phyloP scores from a whole-genome alignment of 2,888 invertebrate genomes.

The Hylaea fasciaria region DNA sequence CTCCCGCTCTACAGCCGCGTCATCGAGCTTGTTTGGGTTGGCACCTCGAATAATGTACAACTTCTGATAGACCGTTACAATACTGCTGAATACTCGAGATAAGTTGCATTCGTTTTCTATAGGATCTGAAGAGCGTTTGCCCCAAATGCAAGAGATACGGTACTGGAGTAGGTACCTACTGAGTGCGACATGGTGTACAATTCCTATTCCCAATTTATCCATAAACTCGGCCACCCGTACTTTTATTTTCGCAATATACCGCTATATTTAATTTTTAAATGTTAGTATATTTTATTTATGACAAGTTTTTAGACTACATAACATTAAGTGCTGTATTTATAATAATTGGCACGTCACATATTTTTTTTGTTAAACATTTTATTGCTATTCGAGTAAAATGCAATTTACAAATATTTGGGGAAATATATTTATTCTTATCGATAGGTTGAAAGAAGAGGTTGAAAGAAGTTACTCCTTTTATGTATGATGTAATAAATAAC shows the following conservation, averaged over 20 bases:
- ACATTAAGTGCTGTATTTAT: not conserved
- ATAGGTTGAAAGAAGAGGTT: too few relatives aligned
- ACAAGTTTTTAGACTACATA: constrained; percentile 1
- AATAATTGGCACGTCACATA: not conserved
- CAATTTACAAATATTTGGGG: constrained; percentile 5
- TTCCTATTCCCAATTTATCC: not conserved
- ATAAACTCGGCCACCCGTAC: constrained; percentile 1
- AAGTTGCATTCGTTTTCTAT: not conserved
- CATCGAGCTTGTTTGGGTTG: not conserved
- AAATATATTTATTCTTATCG: constrained; percentile 22
- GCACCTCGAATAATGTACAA: not conserved
- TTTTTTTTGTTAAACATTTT: not conserved
- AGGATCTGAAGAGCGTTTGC: constrained; percentile 9
- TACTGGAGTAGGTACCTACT: too few relatives aligned
- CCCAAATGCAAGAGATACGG: constrained; percentile 11
- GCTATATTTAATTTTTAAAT: not conserved
- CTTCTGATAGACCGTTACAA: not conserved
- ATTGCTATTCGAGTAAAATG: not conserved
- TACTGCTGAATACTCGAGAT: not conserved
- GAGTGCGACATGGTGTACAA: too few relatives aligned
- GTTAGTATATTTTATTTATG: not conserved
- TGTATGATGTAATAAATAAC: not conserved
- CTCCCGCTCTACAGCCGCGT: too few relatives aligned
- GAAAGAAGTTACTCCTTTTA: not conserved
- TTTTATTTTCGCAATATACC: not conserved